These are phyloP conservation scores for Parotocinclus haroldoi DNA, from an alignment of 2,797 vertebrate species.

Conservation along the genomic window DNA sequence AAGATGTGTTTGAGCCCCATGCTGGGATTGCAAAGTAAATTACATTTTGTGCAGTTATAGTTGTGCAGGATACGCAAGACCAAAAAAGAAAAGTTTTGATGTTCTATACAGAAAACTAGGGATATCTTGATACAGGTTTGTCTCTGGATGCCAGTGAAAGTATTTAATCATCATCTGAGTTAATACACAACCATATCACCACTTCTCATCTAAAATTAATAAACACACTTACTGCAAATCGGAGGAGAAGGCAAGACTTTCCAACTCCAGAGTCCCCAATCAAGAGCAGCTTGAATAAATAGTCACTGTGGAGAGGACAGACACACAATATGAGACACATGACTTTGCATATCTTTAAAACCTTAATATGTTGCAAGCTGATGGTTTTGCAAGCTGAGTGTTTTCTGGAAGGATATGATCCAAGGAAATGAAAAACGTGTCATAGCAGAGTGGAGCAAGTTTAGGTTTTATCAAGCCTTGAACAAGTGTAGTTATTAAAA, in stretches of 20 bases:
- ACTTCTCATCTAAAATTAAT: neutral
- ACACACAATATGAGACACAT: conserved; percentile 9
- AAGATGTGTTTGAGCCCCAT: neutral
- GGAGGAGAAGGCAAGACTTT: conserved; percentile 90
- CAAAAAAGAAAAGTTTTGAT: no score
- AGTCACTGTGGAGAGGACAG: conserved; percentile 75
- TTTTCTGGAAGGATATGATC: conserved; percentile 1
- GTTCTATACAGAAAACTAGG: neutral
- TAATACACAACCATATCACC: neutral
- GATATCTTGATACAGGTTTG: neutral
- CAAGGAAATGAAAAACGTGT: no score
- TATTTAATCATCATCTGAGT: no score
- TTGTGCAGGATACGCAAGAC: no score
- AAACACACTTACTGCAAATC: conserved; percentile 86
- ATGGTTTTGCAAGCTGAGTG: neutral
- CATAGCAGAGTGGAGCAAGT: no score
- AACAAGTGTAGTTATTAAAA: no score
- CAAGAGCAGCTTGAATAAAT: conserved; percentile 94
- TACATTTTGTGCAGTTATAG: no score
- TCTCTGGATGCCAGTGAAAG: no score
- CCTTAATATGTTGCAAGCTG: neutral
- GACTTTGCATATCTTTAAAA: conserved; percentile 1
- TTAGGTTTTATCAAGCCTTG: no score
- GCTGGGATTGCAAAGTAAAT: neutral
- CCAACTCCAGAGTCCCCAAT: conserved; percentile 91